phyloP scores from a whole-genome alignment of 2,797 vertebrate genomes.

The Loris lydekkerianus region DNA sequence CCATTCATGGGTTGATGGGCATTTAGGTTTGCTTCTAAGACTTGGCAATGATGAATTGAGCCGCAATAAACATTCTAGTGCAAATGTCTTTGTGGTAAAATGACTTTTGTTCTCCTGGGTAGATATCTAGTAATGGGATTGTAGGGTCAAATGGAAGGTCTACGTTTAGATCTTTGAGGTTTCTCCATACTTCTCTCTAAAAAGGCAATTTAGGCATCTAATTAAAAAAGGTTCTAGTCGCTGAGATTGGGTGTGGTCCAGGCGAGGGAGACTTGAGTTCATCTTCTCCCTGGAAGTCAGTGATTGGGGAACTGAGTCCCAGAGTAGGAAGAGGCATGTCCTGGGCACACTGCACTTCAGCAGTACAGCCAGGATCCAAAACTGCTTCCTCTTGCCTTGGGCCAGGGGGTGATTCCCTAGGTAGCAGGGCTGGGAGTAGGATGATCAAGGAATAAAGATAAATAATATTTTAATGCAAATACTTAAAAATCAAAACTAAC shows the following conservation, averaged over 20 bases:
- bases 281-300: neutral
- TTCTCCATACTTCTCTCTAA: too few relatives aligned
- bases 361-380: neutral
- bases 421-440: neutral
- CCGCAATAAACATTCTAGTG: too few relatives aligned
- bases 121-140: too few relatives aligned
- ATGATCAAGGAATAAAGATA: neutral
- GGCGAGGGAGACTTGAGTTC: neutral
- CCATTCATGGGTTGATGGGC: too few relatives aligned
- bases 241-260: too few relatives aligned
- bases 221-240: neutral
- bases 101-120: too few relatives aligned
- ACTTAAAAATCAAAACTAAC: neutral
- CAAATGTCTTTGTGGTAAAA: too few relatives aligned
- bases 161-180: too few relatives aligned
- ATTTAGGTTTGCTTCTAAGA: too few relatives aligned
- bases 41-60: too few relatives aligned
- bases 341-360: neutral
- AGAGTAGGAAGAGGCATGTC: neutral
- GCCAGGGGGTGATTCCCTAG: accelerated
- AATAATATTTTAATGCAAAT: neutral
- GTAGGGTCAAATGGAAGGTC: too few relatives aligned
- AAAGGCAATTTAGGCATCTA: neutral
- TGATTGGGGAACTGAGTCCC: neutral
- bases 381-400: neutral